Base-by-base conservation (phyloP, 2,113 vertebrate genomes). In the Chitala chitala region DNA sequence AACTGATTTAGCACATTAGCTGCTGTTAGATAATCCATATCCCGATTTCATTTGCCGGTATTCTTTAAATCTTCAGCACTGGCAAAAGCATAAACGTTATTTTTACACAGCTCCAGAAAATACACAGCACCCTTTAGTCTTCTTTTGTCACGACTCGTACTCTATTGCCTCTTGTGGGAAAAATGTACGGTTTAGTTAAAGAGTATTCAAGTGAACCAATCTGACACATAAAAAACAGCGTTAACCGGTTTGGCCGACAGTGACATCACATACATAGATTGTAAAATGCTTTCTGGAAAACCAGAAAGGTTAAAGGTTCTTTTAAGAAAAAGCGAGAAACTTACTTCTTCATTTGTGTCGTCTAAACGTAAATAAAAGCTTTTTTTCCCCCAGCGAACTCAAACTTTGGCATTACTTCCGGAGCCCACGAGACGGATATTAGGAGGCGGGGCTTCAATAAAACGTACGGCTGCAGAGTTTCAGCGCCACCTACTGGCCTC, bases 371-470 rank as follows among this genome's bases (percentile, higher is more conserved):
- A 85, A 85, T 85, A 88, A 85, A 88, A 90, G 89, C 89, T 90
- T 86, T 85, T 84, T 79, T 86, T 74, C 73, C 75, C 78, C 82
- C 83, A 78, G 84, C 83, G 83, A 85, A 87, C 73, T 46, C 85
- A 88, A 90, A 92, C 89, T 90, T 87, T 81, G 82, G 86, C 81
- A 86, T 82, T 86, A 85, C 88, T 90, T 92, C 90, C 90, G 90
- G 88, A 84, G 81, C 78, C 65, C 71, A 31, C 75, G 56, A 36
- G 22, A 33, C 85, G 86, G 88, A 88, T 33, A 17, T 69, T 10
- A 12, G 20, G 42, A 10, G 29, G 59, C 7, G 29, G 59, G 59
- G n/a, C 33, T n/a, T 63, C 17, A 3, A 33, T 29, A 9, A 1
- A 20, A 15, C 50, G n/a, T n/a, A n/a, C n/a, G n/a, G n/a, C n/a